Evolutionary conservation across 2,797 vertebrate species (phyloP).

Genomic region (Poeciliopsis infans): DNA sequence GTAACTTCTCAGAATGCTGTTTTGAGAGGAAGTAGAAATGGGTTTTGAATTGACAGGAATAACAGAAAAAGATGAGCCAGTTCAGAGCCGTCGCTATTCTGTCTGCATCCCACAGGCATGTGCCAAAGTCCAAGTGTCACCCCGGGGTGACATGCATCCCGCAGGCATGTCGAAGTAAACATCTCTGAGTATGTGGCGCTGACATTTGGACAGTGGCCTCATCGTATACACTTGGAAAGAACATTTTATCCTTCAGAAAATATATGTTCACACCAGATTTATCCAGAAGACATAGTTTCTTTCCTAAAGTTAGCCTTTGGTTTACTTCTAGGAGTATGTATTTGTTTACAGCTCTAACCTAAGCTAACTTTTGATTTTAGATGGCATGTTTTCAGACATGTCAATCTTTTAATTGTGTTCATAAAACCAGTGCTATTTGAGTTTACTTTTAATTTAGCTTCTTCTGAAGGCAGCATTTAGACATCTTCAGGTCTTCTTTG

Average conservation of each 20-base stretch:
- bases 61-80: conserved; percentile 50
- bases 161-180: conserved; percentile 66
- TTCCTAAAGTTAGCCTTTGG: too few relatives aligned
- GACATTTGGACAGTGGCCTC: conserved; percentile 46
- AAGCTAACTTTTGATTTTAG: background rate
- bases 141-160: conserved; percentile 65
- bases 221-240: conserved; percentile 10
- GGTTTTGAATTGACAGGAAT: conserved; percentile 49
- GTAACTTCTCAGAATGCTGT: conserved; percentile 52
- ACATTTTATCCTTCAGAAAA: conserved; percentile 1
- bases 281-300: background rate
- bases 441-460: background rate
- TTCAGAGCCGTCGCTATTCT: conserved; percentile 60
- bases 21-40: conserved; percentile 51
- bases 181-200: conserved; percentile 47
- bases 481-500: background rate
- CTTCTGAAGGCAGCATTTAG: background rate
- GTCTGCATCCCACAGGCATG: conserved; percentile 71
- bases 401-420: background rate
- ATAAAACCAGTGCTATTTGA: background rate
- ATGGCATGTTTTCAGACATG: background rate
- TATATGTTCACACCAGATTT: background rate
- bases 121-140: conserved; percentile 69
- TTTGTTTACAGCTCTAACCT: background rate
- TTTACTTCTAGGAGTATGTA: background rate